These are phyloP conservation scores for Epinotia nisella DNA, from an alignment of 2,888 invertebrate genomes.

Conservation along the genomic window DNA sequence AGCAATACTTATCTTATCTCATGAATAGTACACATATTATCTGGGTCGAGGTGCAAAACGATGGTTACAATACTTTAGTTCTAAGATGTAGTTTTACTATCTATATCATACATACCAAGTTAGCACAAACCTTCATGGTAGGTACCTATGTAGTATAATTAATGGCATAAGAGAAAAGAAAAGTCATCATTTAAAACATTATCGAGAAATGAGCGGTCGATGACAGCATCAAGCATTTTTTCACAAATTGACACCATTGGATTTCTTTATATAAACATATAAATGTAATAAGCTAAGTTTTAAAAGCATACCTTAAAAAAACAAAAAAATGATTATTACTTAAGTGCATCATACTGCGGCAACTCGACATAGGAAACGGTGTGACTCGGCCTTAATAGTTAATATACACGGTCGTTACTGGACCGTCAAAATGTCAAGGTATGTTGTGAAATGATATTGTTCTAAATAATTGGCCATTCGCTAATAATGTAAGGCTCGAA, in stretches of 20 bases:
- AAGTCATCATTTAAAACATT: background rate
- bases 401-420: background rate
- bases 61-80: no score
- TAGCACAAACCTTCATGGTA: background rate
- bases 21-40: no score
- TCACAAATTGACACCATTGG: slow-evolving; percentile 22
- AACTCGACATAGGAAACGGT: background rate
- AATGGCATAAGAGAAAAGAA: slow-evolving; percentile 2
- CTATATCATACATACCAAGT: background rate
- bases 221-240: background rate
- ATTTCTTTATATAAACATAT: background rate
- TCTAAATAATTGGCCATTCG: background rate
- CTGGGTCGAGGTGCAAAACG: no score
- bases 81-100: no score
- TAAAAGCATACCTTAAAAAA: background rate
- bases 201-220: slow-evolving; percentile 4
- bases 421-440: slow-evolving; percentile 9
- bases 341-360: background rate
- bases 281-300: background rate
- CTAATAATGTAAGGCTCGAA: no score
- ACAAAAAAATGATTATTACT: background rate
- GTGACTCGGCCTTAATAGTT: no score
- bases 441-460: background rate
- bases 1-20: no score
- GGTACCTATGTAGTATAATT: background rate